These are phyloP conservation scores for Falco peregrinus DNA, from an alignment of 2,797 vertebrate species.

Conservation along the genomic window DNA sequence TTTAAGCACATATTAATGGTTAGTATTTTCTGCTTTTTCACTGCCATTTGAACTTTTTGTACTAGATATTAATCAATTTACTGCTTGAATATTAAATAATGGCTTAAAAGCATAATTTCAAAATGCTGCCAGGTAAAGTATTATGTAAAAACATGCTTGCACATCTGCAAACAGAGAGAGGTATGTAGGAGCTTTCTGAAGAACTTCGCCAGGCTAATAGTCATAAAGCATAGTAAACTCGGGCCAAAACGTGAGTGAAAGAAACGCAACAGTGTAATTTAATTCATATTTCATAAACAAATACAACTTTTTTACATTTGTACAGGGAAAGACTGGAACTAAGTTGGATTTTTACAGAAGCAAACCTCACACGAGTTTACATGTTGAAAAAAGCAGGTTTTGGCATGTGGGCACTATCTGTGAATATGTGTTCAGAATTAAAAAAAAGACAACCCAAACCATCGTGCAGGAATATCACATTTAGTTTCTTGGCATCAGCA, in stretches of 20 bases:
- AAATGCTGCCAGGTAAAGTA: background rate
- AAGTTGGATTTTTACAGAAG: constrained; percentile 58
- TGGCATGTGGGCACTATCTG: constrained; percentile 62
- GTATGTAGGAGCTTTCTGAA: constrained; percentile 1
- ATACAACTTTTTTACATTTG: constrained; percentile 60
- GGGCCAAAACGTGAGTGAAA: constrained; percentile 20
- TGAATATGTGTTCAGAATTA: background rate
- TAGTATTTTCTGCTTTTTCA: background rate
- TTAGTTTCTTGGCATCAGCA: constrained; percentile 86
- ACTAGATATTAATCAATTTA: background rate
- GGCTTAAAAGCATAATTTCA: constrained; percentile 6
- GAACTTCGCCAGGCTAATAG: constrained; percentile 1
- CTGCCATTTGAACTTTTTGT: background rate
- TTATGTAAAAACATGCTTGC: background rate
- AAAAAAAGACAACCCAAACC: background rate
- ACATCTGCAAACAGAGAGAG: background rate
- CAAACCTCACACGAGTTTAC: constrained; percentile 59
- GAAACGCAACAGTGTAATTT: constrained; percentile 37
- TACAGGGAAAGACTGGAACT: constrained; percentile 45
- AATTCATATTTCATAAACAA: constrained; percentile 55
- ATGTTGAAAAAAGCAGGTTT: constrained; percentile 66
- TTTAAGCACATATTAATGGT: background rate
- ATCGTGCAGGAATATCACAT: background rate
- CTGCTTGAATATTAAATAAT: background rate
- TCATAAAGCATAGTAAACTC: background rate